Evolutionary conservation across 1,140 invertebrate species (phyloP).

Genomic region (Drosophila kohkoa): DNA sequence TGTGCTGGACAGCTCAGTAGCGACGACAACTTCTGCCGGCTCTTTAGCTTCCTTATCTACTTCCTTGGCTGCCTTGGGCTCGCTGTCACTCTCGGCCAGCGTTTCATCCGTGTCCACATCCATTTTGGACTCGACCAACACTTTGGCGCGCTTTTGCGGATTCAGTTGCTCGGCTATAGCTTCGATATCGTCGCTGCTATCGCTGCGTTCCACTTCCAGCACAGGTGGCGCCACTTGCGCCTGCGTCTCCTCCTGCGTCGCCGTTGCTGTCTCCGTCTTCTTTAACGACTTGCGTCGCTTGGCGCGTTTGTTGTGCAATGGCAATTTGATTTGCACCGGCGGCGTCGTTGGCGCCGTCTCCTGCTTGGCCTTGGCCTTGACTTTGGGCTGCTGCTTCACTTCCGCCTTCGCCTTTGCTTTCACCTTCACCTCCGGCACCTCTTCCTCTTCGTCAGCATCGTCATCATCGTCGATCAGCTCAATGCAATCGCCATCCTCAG

Average conservation of each 20-base stretch:
- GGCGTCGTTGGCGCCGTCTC: slow-evolving; percentile 17
- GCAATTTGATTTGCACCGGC: slow-evolving; percentile 73
- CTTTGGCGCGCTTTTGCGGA: slow-evolving; percentile 63
- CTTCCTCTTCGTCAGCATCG: neutral
- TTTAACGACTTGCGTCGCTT: slow-evolving; percentile 68
- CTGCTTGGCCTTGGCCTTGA: slow-evolving; percentile 24
- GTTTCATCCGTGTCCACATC: slow-evolving; percentile 26
- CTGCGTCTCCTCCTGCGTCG: neutral
- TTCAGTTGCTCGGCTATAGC: slow-evolving; percentile 54
- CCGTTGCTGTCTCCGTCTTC: slow-evolving; percentile 11
- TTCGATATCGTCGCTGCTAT: slow-evolving; percentile 73
- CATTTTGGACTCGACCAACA: slow-evolving; percentile 3
- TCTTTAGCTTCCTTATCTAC: neutral
- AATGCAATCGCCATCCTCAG: slow-evolving; percentile 52
- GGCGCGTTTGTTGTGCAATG: slow-evolving; percentile 62
- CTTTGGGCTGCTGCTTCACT: neutral
- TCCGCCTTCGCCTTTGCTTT: slow-evolving; percentile 23
- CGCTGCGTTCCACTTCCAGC: slow-evolving; percentile 29
- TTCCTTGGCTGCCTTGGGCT: slow-evolving; percentile 27
- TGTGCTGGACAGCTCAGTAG: slow-evolving; percentile 17
- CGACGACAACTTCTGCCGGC: too few relatives aligned
- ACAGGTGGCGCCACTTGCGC: neutral
- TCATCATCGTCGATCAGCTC: slow-evolving; percentile 55
- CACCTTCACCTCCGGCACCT: neutral
- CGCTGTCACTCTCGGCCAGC: slow-evolving; percentile 35